phyloP scores from a whole-genome alignment of 2,888 invertebrate genomes.

The Helleia helle region DNA sequence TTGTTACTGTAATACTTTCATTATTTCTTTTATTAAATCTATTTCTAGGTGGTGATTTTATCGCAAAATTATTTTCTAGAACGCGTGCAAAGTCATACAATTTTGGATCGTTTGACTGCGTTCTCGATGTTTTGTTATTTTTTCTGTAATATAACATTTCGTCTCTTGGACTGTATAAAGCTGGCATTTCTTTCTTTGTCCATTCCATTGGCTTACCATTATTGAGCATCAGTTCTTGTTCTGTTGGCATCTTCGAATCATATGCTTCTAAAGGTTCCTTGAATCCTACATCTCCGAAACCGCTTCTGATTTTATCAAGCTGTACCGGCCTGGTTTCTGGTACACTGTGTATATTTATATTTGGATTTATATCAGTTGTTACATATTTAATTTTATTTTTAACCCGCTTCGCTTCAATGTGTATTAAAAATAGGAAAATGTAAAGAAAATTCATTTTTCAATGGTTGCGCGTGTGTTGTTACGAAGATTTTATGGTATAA shows the following conservation, averaged over 20 bases:
- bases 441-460: neutral
- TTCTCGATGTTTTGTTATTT: neutral
- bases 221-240: neutral
- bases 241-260: neutral
- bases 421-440: neutral
- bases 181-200: neutral
- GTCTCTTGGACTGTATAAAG: slow-evolving; percentile 20
- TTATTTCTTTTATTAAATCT: no score
- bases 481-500: neutral
- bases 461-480: neutral
- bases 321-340: slow-evolving; percentile 26
- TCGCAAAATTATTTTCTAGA: slow-evolving; percentile 1
- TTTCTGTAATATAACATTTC: slow-evolving; percentile 19
- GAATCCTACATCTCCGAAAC: slow-evolving; percentile 26
- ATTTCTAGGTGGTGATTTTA: no score
- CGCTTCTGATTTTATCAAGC: slow-evolving; percentile 36
- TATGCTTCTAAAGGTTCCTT: slow-evolving; percentile 29
- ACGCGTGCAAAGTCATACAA: slow-evolving; percentile 23
- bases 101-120: neutral
- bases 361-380: slow-evolving; percentile 1
- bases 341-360: neutral
- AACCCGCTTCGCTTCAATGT: neutral
- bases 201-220: slow-evolving; percentile 6
- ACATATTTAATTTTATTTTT: neutral
- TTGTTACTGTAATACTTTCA: neutral